Conservation (phyloP, 1,140 invertebrate genomes). For the Cryptotermes secundus region DNA sequence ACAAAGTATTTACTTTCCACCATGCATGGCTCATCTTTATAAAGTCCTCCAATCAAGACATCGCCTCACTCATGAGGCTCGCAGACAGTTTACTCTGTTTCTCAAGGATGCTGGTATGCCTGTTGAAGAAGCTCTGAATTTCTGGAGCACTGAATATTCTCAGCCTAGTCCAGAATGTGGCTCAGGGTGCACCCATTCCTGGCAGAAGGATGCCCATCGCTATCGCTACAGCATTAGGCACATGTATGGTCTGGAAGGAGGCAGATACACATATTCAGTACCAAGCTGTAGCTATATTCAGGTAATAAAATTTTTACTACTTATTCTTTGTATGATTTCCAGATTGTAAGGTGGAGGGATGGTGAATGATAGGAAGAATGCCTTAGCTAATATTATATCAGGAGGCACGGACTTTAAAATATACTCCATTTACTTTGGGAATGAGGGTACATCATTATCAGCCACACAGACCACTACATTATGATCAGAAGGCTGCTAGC, state of each 20-base stretch:
- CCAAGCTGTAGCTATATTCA: constrained; percentile 57
- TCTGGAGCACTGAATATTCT: constrained; percentile 68
- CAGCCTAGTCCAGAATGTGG: constrained; percentile 50
- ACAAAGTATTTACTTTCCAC: constrained; percentile 63
- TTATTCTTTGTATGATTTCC: too few relatives aligned
- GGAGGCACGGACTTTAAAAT: too few relatives aligned
- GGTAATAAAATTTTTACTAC: constrained; percentile 39
- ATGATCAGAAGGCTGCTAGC: too few relatives aligned
- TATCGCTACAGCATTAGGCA: constrained; percentile 71
- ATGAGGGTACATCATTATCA: too few relatives aligned
- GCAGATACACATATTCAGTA: constrained; percentile 58
- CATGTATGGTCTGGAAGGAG: constrained; percentile 71
- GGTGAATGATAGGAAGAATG: too few relatives aligned
- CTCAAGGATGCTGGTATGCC: constrained; percentile 70
- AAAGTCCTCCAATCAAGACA: constrained; percentile 60
- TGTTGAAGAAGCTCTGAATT: constrained; percentile 60
- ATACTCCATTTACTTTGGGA: too few relatives aligned
- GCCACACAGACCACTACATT: too few relatives aligned
- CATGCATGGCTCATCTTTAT: constrained; percentile 75
- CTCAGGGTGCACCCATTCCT: constrained; percentile 59
- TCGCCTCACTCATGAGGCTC: constrained; percentile 70
- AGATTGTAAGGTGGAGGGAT: background rate
- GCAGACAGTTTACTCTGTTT: constrained; percentile 68
- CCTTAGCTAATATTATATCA: too few relatives aligned
- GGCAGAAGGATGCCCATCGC: constrained; percentile 62